phyloP scores from a whole-genome alignment of 2,797 vertebrate genomes.

The Hoplostethus atlanticus region DNA sequence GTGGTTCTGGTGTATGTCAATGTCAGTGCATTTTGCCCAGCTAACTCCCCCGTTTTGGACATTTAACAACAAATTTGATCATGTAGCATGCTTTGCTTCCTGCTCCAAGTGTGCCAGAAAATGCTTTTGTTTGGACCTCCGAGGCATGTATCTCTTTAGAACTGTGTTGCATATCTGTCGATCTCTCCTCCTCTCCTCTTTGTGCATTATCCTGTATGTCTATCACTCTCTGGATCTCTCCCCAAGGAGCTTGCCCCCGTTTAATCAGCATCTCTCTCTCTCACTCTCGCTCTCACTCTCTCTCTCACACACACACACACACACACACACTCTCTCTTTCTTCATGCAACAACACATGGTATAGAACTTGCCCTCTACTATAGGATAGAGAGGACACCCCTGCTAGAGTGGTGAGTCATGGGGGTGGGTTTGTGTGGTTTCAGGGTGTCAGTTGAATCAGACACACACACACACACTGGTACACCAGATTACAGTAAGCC shows the following conservation, averaged over 20 bases:
- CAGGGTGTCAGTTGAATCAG: not conserved
- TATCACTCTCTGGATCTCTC: not conserved
- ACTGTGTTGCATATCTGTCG: not conserved
- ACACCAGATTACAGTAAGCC: slow-evolving; percentile 62
- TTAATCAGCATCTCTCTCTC: not conserved
- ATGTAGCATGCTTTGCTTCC: slow-evolving; percentile 44
- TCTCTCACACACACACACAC: too few relatives aligned
- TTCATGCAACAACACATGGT: slow-evolving; percentile 2
- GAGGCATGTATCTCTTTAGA: not conserved
- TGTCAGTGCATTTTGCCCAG: slow-evolving; percentile 11
- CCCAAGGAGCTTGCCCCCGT: not conserved
- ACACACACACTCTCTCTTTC: not conserved
- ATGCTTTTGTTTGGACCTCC: slow-evolving; percentile 6
- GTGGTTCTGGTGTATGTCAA: slow-evolving; percentile 20
- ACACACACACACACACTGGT: slow-evolving; percentile 5
- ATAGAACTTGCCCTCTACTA: not conserved
- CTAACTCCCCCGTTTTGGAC: slow-evolving; percentile 26
- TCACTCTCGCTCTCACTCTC: not conserved
- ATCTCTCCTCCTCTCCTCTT: not conserved
- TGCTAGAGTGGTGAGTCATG: slow-evolving; percentile 1
- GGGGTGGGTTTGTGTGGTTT: slow-evolving; percentile 13
- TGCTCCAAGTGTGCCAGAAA: not conserved
- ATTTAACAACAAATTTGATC: slow-evolving; percentile 41
- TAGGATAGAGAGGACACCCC: not conserved
- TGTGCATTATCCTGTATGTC: not conserved